These are phyloP conservation scores for Empis stercorea DNA, from an alignment of 2,888 invertebrate species.

Conservation along the genomic window DNA sequence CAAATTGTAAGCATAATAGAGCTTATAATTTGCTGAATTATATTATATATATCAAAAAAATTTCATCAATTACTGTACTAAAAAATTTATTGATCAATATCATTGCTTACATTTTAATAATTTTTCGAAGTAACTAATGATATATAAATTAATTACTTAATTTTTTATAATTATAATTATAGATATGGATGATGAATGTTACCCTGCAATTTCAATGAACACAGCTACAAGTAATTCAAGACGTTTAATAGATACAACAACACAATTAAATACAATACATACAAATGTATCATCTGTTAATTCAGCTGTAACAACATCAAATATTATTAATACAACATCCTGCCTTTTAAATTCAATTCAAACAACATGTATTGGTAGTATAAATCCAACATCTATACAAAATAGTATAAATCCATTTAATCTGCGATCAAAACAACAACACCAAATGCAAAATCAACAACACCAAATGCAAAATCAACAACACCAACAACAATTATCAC, in stretches of 20 bases:
- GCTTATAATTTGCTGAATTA: too few species aligned
- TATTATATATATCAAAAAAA: too few species aligned
- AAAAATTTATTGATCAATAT: too few species aligned
- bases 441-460: conserved; percentile 1
- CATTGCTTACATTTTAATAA: too few species aligned
- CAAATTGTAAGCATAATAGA: too few species aligned
- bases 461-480: conserved; percentile 8
- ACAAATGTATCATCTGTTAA: conserved; percentile 13
- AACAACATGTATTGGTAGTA: not conserved
- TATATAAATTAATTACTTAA: too few species aligned
- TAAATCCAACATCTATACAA: conserved; percentile 14
- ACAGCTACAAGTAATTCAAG: conserved; percentile 38
- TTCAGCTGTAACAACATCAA: conserved; percentile 12
- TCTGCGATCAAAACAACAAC: conserved; percentile 13
- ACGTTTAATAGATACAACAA: conserved; percentile 15
- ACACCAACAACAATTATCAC: conserved; percentile 12
- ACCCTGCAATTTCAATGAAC: conserved; percentile 65
- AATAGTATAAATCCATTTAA: conserved; percentile 14
- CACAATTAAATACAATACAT: conserved; percentile 20
- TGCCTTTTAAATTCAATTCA: conserved; percentile 6
- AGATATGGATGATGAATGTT: conserved; percentile 88
- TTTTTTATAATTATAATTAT: conserved; percentile 10
- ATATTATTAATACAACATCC: conserved; percentile 11
- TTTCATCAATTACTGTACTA: too few species aligned
- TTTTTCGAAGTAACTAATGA: too few species aligned